Evolutionary conservation across 2,888 invertebrate genomes (phyloP).

Genomic region (Baccha elongata): DNA sequence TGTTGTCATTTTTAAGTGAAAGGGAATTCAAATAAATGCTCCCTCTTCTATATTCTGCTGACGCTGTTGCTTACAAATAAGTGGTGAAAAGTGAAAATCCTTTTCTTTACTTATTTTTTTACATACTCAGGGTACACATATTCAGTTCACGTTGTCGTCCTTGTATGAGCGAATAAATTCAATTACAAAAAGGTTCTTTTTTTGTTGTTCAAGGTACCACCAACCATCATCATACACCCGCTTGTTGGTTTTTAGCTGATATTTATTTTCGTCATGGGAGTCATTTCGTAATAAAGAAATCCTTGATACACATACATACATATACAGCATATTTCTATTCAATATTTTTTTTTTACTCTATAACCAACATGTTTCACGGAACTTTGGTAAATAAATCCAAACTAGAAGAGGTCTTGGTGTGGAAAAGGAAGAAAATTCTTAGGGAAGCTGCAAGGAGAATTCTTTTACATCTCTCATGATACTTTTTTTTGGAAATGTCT

Average conservation of each 20-base stretch:
- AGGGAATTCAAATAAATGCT: not conserved
- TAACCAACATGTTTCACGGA: not conserved
- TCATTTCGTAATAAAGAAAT: constrained; percentile 40
- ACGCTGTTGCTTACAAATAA: constrained; percentile 1
- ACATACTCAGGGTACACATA: not conserved
- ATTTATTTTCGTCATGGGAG: constrained; percentile 45
- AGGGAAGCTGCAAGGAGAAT: not conserved
- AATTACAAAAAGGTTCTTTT: constrained; percentile 34
- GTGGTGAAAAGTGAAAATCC: constrained; percentile 40
- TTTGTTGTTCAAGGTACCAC: not conserved
- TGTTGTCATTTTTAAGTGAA: constrained; percentile 23
- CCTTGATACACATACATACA: constrained; percentile 16
- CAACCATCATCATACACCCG: too few species aligned
- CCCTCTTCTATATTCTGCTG: not conserved
- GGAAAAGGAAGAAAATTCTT: not conserved
- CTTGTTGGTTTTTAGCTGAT: constrained; percentile 24
- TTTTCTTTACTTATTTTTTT: not conserved
- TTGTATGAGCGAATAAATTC: constrained; percentile 53
- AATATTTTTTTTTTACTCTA: constrained; percentile 4
- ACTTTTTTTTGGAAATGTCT: not conserved
- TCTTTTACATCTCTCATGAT: constrained; percentile 1
- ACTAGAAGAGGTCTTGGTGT: not conserved
- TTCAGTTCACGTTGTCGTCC: constrained; percentile 31
- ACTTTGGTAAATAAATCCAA: constrained; percentile 6
- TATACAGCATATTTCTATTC: constrained; percentile 27